Base-by-base conservation (phyloP, 2,113 vertebrate species). In the Albula glossodonta region DNA sequence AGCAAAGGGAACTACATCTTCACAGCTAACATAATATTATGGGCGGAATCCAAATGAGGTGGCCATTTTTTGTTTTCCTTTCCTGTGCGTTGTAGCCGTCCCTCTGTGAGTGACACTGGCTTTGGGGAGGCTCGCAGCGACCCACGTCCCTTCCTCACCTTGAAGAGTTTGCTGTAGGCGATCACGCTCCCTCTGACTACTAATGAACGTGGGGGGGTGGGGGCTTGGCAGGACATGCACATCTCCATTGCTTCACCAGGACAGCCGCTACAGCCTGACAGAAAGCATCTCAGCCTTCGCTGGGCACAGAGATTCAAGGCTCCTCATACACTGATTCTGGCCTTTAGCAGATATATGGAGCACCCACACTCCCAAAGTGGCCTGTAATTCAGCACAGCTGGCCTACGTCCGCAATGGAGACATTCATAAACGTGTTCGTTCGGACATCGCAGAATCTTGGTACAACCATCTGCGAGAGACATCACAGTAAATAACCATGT, bases 141-240 rank as follows among this genome's bases (percentile, higher is more conserved):
- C 88, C 86, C 85, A 88, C 88, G 80, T 87, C 84, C 85, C 83
- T 86, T 88, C 81, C 87, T 93, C 90, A 93, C 92, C 92, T 93
- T 93, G 90, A 93, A 92, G 92, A 91, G 86, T 86, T 87, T 48
- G 90, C 92, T 93, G 82, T 87, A 90, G 92, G 94, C 90, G 81
- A 80, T 92, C 87, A 86, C 63, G 77, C 85, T 87, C 51, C 83
- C 52, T 6, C 84, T 83, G 88, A 84, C 87, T 85, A 56, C 53
- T 86, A 87, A 90, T 51, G 31, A 83, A 80, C 60, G 49, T 51
- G 53, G 60, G 86, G 49, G 53, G 53, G 31, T 41, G 31, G 80
- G 84, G 85, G 80, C 78, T 70, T 25, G 83, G 87, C 90, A 90
- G 50, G 83, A 70, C 48, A 51, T 70, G 56, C 2, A 85, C 10